Evolutionary conservation across 2,797 vertebrate genomes (phyloP).

Genomic region (Coregonus suidteri): DNA sequence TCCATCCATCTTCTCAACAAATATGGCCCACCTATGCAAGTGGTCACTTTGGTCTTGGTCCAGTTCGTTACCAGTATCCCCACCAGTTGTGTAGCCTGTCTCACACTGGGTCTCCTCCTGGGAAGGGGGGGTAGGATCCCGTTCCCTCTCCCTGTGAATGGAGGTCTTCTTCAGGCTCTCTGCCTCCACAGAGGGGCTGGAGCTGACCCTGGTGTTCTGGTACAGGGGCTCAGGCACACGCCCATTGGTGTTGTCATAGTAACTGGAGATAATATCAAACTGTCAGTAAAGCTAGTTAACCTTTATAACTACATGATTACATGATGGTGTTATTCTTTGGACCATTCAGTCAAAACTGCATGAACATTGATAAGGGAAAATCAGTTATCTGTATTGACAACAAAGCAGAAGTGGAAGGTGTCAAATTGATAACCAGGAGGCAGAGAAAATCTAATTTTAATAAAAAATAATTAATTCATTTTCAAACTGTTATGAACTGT

Average conservation of each 20-base stretch:
- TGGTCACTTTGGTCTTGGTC: conserved; percentile 64
- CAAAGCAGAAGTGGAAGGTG: too few species aligned
- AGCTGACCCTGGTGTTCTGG: too few species aligned
- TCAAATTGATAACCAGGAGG: too few species aligned
- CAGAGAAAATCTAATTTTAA: too few species aligned
- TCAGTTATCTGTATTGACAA: too few species aligned
- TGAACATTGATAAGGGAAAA: too few species aligned
- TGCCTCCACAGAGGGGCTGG: conserved; percentile 45
- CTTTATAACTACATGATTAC: too few species aligned
- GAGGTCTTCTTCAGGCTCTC: conserved; percentile 40
- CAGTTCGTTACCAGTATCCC: conserved; percentile 78
- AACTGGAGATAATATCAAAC: conserved; percentile 26
- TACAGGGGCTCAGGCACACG: too few species aligned
- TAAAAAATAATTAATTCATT: background rate
- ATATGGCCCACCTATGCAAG: conserved; percentile 58
- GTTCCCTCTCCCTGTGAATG: conserved; percentile 28
- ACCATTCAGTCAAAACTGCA: too few species aligned
- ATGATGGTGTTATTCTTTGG: too few species aligned
- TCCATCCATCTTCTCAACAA: background rate
- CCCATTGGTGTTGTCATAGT: conserved; percentile 32
- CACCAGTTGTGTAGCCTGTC: conserved; percentile 81
- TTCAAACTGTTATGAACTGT: background rate
- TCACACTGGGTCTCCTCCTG: conserved; percentile 79
- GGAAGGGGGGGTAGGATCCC: conserved; percentile 39
- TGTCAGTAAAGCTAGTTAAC: background rate